Evolutionary conservation across 2,888 invertebrate species (phyloP).

Genomic region (Epinotia ramella): DNA sequence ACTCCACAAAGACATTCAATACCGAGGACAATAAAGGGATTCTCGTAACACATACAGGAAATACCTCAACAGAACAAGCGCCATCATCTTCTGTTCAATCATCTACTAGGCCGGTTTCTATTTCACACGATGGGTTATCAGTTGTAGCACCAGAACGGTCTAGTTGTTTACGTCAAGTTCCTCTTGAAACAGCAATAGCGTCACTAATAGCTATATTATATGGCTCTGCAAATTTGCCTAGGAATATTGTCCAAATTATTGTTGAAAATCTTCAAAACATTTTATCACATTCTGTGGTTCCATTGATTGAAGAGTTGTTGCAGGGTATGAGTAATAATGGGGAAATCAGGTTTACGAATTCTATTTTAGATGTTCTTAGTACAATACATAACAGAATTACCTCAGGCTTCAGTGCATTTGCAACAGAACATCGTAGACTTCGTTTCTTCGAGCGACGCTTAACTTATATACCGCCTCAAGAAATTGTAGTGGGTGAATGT

Average conservation of each 20-base stretch:
- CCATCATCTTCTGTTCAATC: neutral
- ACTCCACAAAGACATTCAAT: no score
- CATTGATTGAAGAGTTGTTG: neutral
- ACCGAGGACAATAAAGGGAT: no score
- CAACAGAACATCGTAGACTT: neutral
- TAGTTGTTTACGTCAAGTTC: neutral
- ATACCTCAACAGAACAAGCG: neutral
- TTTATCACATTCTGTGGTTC: neutral
- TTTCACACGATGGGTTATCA: neutral
- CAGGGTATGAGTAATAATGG: neutral
- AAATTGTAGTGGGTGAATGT: neutral
- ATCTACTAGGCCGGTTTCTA: neutral
- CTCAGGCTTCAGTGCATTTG: neutral
- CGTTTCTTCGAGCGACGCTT: neutral
- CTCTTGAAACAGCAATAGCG: neutral
- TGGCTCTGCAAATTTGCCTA: neutral
- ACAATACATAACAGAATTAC: neutral
- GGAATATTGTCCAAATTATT: slow-evolving; percentile 12
- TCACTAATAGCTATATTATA: neutral
- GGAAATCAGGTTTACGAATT: neutral
- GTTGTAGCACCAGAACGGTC: neutral
- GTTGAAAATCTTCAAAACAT: neutral
- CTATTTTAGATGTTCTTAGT: neutral
- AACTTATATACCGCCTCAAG: neutral
- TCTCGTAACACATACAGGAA: neutral